Conservation (phyloP, 1,140 invertebrate species). For the Leptestheria dahalacensis region DNA sequence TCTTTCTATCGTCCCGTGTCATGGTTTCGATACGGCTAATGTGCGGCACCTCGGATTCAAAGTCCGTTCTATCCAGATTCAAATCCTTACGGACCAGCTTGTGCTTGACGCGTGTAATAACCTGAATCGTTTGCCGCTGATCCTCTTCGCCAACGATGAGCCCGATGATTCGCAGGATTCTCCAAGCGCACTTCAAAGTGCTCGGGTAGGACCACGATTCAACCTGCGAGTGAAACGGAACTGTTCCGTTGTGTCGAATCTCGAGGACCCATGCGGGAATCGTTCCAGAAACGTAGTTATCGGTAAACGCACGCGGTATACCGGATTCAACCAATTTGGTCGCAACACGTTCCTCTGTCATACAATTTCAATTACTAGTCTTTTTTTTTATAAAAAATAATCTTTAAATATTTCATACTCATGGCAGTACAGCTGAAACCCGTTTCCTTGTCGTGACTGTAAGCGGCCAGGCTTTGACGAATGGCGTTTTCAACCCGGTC, state of each 20-base stretch:
- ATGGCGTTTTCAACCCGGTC: conserved; percentile 16
- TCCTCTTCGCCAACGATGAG: neutral
- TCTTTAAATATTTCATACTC: neutral
- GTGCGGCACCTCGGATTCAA: conserved; percentile 6
- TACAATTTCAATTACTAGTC: neutral
- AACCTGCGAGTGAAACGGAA: conserved; percentile 5
- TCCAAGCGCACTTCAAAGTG: neutral
- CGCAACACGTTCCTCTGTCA: neutral
- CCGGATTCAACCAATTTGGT: neutral
- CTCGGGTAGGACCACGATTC: neutral
- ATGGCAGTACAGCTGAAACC: neutral
- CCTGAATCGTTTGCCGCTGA: neutral
- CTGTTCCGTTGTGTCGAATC: neutral
- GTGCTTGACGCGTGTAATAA: neutral
- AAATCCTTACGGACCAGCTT: neutral
- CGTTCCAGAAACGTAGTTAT: neutral
- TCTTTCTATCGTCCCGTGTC: conserved; percentile 14
- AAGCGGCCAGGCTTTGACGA: neutral
- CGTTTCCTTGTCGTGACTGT: neutral
- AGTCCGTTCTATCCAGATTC: neutral
- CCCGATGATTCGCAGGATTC: neutral
- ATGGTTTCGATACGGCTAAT: conserved; percentile 20
- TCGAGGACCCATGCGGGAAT: conserved; percentile 4
- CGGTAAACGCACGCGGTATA: neutral
- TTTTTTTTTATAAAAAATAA: neutral